Conservation (phyloP, 2,797 vertebrate species). For the Labroides dimidiatus region DNA sequence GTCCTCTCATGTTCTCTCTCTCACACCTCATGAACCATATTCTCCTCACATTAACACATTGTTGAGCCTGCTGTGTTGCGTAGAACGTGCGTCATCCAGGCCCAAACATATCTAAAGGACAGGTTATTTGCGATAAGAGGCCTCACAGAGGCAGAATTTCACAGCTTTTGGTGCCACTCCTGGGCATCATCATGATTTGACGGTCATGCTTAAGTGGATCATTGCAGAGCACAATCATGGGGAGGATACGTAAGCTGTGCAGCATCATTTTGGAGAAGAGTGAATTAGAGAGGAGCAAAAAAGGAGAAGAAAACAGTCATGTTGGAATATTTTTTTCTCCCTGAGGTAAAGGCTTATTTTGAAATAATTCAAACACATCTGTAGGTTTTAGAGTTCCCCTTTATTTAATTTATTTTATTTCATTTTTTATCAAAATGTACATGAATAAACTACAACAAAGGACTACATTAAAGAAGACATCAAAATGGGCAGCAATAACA, state of each 20-base stretch:
- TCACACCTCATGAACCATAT: slow-evolving; percentile 54
- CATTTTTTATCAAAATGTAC: slow-evolving; percentile 81
- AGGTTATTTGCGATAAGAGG: slow-evolving; percentile 77
- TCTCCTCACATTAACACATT: slow-evolving; percentile 71
- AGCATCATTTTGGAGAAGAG: slow-evolving; percentile 24
- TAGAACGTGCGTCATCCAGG: slow-evolving; percentile 69
- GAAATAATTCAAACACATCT: slow-evolving; percentile 31
- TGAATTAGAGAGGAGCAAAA: slow-evolving; percentile 4
- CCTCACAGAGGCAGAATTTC: slow-evolving; percentile 55
- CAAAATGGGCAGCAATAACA: slow-evolving; percentile 81
- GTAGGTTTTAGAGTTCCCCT: slow-evolving; percentile 52
- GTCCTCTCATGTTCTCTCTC: slow-evolving; percentile 17
- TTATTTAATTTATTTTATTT: slow-evolving; percentile 63
- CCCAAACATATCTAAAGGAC: slow-evolving; percentile 72
- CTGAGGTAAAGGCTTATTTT: neutral
- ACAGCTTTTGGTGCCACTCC: slow-evolving; percentile 56
- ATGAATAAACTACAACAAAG: slow-evolving; percentile 80
- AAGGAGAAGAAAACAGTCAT: neutral
- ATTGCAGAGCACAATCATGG: slow-evolving; percentile 57
- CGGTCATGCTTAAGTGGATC: slow-evolving; percentile 68
- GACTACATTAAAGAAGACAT: slow-evolving; percentile 83
- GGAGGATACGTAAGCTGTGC: slow-evolving; percentile 24
- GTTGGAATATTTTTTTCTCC: slow-evolving; percentile 5
- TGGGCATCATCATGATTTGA: slow-evolving; percentile 50
- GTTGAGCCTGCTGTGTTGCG: slow-evolving; percentile 63